These are phyloP conservation scores for Procavia capensis DNA, from an alignment of 2,113 vertebrate genomes.

Conservation along the genomic window DNA sequence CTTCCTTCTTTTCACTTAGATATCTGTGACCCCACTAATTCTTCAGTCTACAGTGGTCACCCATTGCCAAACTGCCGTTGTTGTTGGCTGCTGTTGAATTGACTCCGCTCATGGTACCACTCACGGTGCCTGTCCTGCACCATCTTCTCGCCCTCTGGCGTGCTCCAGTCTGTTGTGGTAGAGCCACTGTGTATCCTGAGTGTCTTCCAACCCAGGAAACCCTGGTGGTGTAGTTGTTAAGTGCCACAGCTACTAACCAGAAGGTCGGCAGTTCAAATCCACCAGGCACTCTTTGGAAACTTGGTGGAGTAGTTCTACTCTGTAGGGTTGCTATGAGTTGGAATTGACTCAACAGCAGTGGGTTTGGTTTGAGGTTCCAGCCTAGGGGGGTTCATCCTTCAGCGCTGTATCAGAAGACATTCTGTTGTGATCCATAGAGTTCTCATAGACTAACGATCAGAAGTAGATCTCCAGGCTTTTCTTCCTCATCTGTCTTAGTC, in stretches of 20 bases:
- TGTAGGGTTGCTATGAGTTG: too few species aligned
- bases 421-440: not conserved
- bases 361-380: too few species aligned
- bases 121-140: not conserved
- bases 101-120: too few species aligned
- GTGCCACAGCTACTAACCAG: too few species aligned
- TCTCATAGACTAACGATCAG: not conserved
- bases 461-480: not conserved
- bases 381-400: not conserved
- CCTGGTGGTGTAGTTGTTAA: too few species aligned
- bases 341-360: too few species aligned
- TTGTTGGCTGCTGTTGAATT: not conserved
- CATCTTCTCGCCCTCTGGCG: not conserved
- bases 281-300: too few species aligned
- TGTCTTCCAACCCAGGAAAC: not conserved
- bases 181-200: too few species aligned
- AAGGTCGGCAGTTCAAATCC: too few species aligned
- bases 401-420: not conserved
- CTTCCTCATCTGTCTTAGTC: not conserved
- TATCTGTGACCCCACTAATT: too few species aligned
- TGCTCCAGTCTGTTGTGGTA: too few species aligned
- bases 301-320: too few species aligned
- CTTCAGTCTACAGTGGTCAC: not conserved
- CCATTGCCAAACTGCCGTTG: not conserved
- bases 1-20: not conserved